Evolutionary conservation across 2,888 invertebrate species (phyloP), one percentile per base, ranked within the genome.

Genomic region (Anorthoa munda): DNA sequence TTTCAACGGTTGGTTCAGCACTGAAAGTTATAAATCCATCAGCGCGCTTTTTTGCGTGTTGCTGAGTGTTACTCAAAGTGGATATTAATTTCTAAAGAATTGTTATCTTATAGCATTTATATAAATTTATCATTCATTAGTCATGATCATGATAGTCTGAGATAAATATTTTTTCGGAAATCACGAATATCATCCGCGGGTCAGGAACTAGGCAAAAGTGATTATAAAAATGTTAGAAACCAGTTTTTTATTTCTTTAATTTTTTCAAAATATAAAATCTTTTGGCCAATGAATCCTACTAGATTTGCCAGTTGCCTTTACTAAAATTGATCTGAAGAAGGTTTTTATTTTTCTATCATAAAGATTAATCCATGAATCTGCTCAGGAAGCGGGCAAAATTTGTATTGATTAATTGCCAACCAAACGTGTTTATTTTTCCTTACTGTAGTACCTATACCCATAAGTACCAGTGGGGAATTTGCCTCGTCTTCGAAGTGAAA

Each of bases 391-490:
- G 50, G 39, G n/a, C 58, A 50, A 81, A 58, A 69, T 61, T 53
- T 21, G 5, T 17, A 4, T 26, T 66, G 46, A 69, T 63, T 63
- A 69, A 66, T 69, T 66, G 51, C 46, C 55, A 21, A 66, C 63
- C 45, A 21, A 72, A 58, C 67, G 70, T 84, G 76, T 81, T 84
- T 84, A 83, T 80, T 65, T 68, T 72, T 75, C 60, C 48, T 58
- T 72, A 51, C 18, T 69, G n/a, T 53, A 60, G 51, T 67, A 73
- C 13, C 23, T 46, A 65, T 65, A 71, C n/a, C 11, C 13, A 15
- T 58, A 23, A 12, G 15, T 68, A 26, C 26, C 59, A 55, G 18
- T 17, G 21, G 53, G 7, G 21, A 23, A 66, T 64, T 68, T 71
- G 70, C 66, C 67, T 72, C 55, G 31, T 72, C 61, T 60, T 60